Conservation (phyloP, 2,888 invertebrate species). For the Tanypteryx hageni region DNA sequence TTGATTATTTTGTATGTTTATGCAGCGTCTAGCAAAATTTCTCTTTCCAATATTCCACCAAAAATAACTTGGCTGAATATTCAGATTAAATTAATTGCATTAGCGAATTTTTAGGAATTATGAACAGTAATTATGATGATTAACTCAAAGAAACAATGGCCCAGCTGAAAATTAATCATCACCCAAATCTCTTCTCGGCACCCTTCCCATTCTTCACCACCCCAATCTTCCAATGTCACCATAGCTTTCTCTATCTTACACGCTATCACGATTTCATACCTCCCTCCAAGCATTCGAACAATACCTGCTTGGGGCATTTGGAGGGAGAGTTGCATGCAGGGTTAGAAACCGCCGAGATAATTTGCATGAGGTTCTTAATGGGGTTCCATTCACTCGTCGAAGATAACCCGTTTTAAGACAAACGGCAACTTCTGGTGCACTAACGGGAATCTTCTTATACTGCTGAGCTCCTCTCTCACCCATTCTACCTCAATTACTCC, state of each 20-base stretch:
- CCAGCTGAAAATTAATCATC: neutral
- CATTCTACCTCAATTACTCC: no score
- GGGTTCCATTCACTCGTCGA: slow-evolving; percentile 5
- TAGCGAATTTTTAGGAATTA: neutral
- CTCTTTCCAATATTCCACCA: no score
- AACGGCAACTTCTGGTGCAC: neutral
- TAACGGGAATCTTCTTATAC: neutral
- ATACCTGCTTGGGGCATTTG: neutral
- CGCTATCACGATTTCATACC: neutral
- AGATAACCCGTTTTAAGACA: slow-evolving; percentile 10
- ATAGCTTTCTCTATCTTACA: slow-evolving; percentile 11
- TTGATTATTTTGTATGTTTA: no score
- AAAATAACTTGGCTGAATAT: no score
- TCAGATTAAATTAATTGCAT: no score
- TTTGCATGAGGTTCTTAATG: neutral
- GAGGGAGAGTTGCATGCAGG: neutral
- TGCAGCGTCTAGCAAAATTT: no score
- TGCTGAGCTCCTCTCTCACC: no score
- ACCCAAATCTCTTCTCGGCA: no score
- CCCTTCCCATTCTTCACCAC: neutral
- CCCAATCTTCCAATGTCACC: slow-evolving; percentile 10
- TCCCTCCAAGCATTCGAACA: neutral
- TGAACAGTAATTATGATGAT: neutral
- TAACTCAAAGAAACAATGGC: neutral
- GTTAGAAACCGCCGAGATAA: slow-evolving; percentile 21